Conservation (phyloP, 2,888 invertebrate species). For the Macrosiphum euphorbiae region DNA sequence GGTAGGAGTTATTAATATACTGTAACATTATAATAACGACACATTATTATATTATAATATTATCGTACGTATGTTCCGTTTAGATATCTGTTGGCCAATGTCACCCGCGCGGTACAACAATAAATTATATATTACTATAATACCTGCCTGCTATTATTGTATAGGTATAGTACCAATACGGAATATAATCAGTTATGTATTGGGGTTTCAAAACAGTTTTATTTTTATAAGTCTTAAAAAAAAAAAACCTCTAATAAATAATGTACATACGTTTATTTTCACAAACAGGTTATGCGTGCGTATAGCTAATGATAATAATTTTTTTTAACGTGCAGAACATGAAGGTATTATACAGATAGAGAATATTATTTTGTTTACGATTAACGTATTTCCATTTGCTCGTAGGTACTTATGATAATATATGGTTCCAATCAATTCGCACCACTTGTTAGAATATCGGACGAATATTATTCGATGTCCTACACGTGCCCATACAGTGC, state of each 20-base stretch:
- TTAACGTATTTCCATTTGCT: background rate
- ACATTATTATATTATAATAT: background rate
- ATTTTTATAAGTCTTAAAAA: conserved; percentile 2
- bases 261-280: conserved; percentile 4
- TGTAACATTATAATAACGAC: background rate
- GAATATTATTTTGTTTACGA: conserved; percentile 17
- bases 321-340: background rate
- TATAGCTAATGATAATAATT: conserved; percentile 13
- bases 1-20: background rate
- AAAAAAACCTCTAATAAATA: background rate
- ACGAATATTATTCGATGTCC: background rate
- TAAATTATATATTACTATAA: background rate
- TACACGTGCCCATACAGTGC: background rate
- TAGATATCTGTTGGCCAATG: background rate
- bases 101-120: background rate
- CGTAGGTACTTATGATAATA: background rate
- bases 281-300: conserved; percentile 17
- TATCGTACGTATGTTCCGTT: background rate
- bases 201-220: conserved; percentile 5
- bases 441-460: background rate
- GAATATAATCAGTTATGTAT: background rate
- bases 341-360: background rate
- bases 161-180: background rate
- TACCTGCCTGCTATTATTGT: background rate
- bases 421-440: conserved; percentile 17